Percentiles rank a stretch among this genome's conserved stretches.
phyloP scores from a whole-genome alignment of 2,113 vertebrate genomes.

The Cyphomyrus plagiostoma region DNA sequence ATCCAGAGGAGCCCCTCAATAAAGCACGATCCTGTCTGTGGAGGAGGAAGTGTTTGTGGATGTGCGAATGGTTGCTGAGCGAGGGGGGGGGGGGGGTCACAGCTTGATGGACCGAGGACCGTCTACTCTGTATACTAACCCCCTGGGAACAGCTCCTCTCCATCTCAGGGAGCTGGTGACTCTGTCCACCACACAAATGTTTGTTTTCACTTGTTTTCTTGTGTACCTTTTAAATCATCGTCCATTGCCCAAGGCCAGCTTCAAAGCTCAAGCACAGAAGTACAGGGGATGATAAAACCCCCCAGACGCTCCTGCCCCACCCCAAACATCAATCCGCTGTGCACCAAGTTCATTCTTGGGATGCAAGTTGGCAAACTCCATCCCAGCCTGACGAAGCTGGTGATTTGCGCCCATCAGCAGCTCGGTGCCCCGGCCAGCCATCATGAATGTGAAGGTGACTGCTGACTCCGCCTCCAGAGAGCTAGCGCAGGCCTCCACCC shows the following conservation, averaged over 20 bases:
- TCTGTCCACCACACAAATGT: too few species aligned
- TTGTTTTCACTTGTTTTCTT: background rate
- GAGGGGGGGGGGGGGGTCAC: background rate
- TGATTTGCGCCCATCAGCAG: slow-evolving; percentile 28
- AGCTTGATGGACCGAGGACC: background rate
- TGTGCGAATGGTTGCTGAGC: background rate
- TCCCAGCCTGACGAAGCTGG: slow-evolving; percentile 38
- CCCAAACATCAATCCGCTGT: background rate
- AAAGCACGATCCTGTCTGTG: background rate
- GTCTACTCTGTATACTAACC: background rate
- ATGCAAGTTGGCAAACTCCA: slow-evolving; percentile 17
- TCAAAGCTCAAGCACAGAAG: background rate
- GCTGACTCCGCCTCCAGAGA: slow-evolving; percentile 2
- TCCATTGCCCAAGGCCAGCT: background rate
- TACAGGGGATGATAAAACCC: background rate
- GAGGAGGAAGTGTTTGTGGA: background rate
- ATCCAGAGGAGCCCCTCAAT: background rate
- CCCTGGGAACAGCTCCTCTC: background rate
- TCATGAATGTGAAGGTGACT: background rate
- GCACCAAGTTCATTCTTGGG: background rate
- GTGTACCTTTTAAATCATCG: background rate
- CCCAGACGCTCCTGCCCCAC: background rate
- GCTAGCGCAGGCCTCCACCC: background rate
- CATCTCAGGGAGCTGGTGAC: background rate
- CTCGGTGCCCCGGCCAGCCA: too few species aligned